A percentile compares a stretch with the other conserved stretches of the same genome.
phyloP scores from a whole-genome alignment of 2,797 vertebrate species.

The Sciurus vulgaris region DNA sequence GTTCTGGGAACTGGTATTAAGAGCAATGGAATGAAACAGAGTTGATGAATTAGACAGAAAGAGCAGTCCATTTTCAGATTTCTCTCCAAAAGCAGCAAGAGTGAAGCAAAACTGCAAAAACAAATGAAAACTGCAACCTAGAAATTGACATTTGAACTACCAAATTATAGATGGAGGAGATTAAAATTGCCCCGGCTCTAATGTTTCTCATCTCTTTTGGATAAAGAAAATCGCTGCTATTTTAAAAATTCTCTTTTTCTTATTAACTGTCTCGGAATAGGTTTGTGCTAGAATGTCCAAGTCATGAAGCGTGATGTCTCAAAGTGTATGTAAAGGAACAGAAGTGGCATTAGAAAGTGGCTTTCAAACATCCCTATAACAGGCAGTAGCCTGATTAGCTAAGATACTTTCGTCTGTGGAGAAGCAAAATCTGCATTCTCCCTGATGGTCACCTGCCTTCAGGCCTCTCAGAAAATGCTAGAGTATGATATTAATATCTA shows the following conservation, averaged over 20 bases:
- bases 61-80: conserved; percentile 41
- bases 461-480: neutral
- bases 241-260: neutral
- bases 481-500: neutral
- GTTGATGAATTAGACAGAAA: conserved; percentile 71
- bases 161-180: conserved; percentile 54
- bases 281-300: neutral
- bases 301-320: conserved; percentile 31
- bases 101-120: conserved; percentile 55
- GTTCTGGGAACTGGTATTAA: conserved; percentile 64
- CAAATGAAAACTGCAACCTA: conserved; percentile 21
- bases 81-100: conserved; percentile 31
- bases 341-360: neutral
- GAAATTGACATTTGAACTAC: conserved; percentile 52
- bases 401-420: neutral
- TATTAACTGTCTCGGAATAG: conserved; percentile 14
- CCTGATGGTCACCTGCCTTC: neutral
- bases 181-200: neutral
- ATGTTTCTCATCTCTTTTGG: conserved; percentile 20
- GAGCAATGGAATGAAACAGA: conserved; percentile 31
- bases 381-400: neutral
- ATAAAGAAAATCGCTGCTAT: conserved; percentile 12
- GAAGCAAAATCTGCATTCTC: neutral
- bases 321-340: neutral
- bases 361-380: neutral